Conservation (phyloP, 2,888 invertebrate species). For the Caenorhabditis panamensis region DNA sequence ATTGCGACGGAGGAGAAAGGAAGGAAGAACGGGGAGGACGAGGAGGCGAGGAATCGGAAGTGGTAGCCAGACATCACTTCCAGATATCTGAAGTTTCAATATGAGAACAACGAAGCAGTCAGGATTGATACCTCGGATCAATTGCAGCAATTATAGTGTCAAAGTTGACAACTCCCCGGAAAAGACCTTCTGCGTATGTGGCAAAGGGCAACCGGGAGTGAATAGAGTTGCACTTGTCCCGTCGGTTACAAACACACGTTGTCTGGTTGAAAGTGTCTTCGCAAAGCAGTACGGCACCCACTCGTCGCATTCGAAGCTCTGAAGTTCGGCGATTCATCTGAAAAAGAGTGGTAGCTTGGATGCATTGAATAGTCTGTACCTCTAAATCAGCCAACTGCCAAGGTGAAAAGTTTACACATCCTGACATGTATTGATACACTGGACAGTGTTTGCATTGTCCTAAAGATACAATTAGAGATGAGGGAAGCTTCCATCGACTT, state of each 20-base stretch:
- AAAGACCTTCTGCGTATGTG: constrained; percentile 72
- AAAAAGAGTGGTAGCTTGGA: too few relatives aligned
- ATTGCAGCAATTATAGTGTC: constrained; percentile 69
- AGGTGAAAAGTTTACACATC: constrained; percentile 70
- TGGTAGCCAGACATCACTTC: constrained; percentile 72
- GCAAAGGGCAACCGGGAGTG: constrained; percentile 69
- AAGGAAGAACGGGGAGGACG: constrained; percentile 16
- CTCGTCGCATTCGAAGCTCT: constrained; percentile 68
- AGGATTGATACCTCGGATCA: constrained; percentile 68
- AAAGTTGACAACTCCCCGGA: constrained; percentile 72
- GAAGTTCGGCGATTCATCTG: constrained; percentile 62
- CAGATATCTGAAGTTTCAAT: constrained; percentile 61
- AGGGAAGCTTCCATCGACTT: constrained; percentile 30
- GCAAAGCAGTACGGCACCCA: constrained; percentile 71
- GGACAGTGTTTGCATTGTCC: constrained; percentile 77
- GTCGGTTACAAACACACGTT: constrained; percentile 74
- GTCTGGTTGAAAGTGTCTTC: constrained; percentile 76
- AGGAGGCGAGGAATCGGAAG: constrained; percentile 61
- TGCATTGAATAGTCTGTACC: constrained; percentile 20
- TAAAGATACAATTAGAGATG: constrained; percentile 36
- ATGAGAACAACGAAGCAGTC: not conserved
- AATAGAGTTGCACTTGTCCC: constrained; percentile 75
- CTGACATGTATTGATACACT: constrained; percentile 75
- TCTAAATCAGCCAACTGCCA: constrained; percentile 73
- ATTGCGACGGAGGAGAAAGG: constrained; percentile 21